Evolutionary conservation across 2,797 vertebrate species (phyloP).

Genomic region (Rhabdophis nuchalis): DNA sequence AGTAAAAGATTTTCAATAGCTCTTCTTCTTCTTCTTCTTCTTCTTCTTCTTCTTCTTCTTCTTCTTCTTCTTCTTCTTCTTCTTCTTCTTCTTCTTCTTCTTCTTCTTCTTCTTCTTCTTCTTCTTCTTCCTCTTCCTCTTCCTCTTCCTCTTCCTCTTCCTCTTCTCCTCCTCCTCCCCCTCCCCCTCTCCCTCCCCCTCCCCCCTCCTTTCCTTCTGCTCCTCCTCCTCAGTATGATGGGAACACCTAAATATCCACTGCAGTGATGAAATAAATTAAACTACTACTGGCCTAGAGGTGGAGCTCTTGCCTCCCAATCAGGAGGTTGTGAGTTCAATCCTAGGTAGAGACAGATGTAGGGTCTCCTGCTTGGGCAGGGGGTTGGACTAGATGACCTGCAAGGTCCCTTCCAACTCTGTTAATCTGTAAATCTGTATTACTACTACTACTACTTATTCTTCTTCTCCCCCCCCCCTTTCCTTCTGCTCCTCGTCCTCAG

Average conservation of each 20-base stretch:
- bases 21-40: constrained; percentile 22
- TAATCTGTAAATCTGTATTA: too few species aligned
- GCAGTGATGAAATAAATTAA: background rate
- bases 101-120: background rate
- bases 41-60: constrained; percentile 19
- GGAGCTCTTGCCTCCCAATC: too few species aligned
- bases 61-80: constrained; percentile 21
- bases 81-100: constrained; percentile 21
- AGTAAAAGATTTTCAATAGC: constrained; percentile 36
- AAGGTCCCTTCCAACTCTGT: too few species aligned
- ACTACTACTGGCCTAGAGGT: accelerated
- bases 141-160: background rate
- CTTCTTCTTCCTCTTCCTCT: constrained; percentile 20
- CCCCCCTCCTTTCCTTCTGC: background rate
- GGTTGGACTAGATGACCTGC: too few species aligned
- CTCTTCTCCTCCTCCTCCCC: constrained; percentile 7
- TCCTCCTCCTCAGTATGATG: background rate
- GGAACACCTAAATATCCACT: background rate
- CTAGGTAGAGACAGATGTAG: too few species aligned
- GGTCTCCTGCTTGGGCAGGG: too few species aligned
- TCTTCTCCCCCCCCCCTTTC: constrained; percentile 4
- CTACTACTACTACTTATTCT: too few species aligned
- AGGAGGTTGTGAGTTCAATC: too few species aligned
- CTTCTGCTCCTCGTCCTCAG: background rate
- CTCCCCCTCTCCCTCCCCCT: accelerated